These are phyloP conservation scores for Formicarius rufipectus DNA, from an alignment of 2,113 vertebrate genomes.

Conservation along the genomic window DNA sequence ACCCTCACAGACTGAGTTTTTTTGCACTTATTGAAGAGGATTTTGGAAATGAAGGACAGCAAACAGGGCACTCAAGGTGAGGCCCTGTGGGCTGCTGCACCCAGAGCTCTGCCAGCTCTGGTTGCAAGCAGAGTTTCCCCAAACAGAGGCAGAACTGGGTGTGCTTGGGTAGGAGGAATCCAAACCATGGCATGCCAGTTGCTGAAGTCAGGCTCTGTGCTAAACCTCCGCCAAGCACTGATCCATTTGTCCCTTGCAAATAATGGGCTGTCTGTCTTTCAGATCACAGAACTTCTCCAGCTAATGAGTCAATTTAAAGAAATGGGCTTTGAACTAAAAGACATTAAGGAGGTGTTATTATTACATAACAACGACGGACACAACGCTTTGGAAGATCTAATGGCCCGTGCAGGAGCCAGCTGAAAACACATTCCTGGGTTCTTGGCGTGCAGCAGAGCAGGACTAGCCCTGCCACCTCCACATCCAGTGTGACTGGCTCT, in stretches of 20 bases:
- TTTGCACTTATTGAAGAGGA: neutral
- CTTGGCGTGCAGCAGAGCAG: rapidly evolving
- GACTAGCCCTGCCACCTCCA: neutral
- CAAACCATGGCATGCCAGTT: neutral
- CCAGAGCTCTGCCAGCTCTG: neutral
- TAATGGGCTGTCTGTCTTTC: slow-evolving; percentile 21
- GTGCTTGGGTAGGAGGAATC: neutral
- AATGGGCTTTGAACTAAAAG: slow-evolving; percentile 95
- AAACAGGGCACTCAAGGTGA: neutral
- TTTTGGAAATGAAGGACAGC: neutral
- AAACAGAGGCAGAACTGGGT: rapidly evolving
- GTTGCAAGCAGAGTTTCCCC: neutral
- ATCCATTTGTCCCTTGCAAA: neutral
- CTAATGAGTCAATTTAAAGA: slow-evolving; percentile 97
- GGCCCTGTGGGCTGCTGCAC: neutral
- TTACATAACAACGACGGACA: slow-evolving; percentile 95
- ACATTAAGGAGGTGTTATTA: slow-evolving; percentile 94
- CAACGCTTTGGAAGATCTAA: slow-evolving; percentile 93
- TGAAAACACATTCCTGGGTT: slow-evolving; percentile 75
- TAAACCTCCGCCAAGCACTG: neutral
- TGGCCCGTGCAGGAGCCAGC: slow-evolving; percentile 91
- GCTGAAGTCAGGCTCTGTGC: neutral
- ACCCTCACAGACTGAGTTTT: neutral
- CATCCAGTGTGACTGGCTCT: neutral
- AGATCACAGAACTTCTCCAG: slow-evolving; percentile 95